Evolutionary conservation across 2,888 invertebrate genomes (phyloP).

Genomic region (Gryllus longicercus): DNA sequence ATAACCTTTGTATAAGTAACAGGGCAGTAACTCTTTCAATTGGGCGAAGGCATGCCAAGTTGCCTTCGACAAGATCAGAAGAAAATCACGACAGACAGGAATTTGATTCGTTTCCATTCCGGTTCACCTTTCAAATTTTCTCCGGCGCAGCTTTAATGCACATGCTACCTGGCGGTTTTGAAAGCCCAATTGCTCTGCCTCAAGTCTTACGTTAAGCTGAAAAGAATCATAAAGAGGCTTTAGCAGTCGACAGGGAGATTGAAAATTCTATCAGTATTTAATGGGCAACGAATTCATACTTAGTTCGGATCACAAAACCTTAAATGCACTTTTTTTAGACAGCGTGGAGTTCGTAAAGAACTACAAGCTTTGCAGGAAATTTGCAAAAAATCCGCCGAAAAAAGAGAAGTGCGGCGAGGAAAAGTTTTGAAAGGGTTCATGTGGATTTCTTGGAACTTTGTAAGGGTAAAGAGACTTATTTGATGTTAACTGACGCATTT

Average conservation of each 20-base stretch:
- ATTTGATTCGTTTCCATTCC: no score
- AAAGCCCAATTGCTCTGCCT: neutral
- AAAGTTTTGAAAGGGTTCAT: no score
- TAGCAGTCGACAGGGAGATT: neutral
- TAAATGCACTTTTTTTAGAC: neutral
- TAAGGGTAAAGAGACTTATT: no score
- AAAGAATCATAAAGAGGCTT: neutral
- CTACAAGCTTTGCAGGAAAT: no score
- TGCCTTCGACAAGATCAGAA: neutral
- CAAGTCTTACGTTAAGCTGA: neutral
- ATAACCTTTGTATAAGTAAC: neutral
- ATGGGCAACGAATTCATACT: neutral
- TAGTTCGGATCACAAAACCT: neutral
- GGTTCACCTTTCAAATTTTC: neutral
- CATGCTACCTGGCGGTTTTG: neutral
- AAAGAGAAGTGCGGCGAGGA: no score
- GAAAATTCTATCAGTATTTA: neutral
- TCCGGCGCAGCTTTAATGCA: neutral
- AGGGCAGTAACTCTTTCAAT: neutral
- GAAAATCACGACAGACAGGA: no score
- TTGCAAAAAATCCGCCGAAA: no score
- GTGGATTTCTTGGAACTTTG: no score
- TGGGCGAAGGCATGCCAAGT: neutral
- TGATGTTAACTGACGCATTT: no score
- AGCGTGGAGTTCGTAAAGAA: neutral